A percentile compares a stretch with the other conserved stretches of the same genome.
phyloP scores from a whole-genome alignment of 2,113 vertebrate species.

The Crotalus horridus region DNA sequence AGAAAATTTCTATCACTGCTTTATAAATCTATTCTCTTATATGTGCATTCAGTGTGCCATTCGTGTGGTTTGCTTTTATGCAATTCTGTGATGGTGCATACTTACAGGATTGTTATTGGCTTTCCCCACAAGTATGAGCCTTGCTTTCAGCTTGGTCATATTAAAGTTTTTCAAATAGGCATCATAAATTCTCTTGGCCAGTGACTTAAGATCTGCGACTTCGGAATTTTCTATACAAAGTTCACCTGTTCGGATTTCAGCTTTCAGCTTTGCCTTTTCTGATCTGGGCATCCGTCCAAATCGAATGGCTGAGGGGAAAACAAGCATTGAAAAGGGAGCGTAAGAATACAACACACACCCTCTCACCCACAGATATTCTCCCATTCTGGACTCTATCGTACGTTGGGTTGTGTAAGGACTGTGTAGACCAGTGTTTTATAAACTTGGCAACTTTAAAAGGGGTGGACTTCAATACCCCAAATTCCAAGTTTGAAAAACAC shows the following conservation, averaged over 20 bases:
- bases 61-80: background rate
- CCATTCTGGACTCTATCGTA: background rate
- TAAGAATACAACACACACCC: background rate
- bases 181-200: slow-evolving; percentile 91
- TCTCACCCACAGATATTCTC: background rate
- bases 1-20: background rate
- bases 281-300: slow-evolving; percentile 97
- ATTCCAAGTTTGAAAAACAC: background rate
- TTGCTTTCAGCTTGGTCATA: slow-evolving; percentile 97
- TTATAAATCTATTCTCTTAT: background rate
- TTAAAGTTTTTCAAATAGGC: slow-evolving; percentile 98
- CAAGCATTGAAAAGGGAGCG: background rate
- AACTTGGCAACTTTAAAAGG: background rate
- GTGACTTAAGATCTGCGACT: slow-evolving; percentile 86
- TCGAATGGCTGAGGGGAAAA: slow-evolving; percentile 82
- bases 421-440: background rate
- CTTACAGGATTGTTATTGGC: slow-evolving; percentile 88
- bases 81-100: background rate
- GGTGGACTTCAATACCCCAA: background rate
- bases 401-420: background rate
- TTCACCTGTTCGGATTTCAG: slow-evolving; percentile 88
- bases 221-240: slow-evolving; percentile 78
- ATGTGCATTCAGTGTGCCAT: background rate
- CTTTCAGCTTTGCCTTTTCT: slow-evolving; percentile 94
- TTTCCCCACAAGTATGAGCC: slow-evolving; percentile 92